phyloP scores from a whole-genome alignment of 2,113 vertebrate species.

The Caranx melampygus region DNA sequence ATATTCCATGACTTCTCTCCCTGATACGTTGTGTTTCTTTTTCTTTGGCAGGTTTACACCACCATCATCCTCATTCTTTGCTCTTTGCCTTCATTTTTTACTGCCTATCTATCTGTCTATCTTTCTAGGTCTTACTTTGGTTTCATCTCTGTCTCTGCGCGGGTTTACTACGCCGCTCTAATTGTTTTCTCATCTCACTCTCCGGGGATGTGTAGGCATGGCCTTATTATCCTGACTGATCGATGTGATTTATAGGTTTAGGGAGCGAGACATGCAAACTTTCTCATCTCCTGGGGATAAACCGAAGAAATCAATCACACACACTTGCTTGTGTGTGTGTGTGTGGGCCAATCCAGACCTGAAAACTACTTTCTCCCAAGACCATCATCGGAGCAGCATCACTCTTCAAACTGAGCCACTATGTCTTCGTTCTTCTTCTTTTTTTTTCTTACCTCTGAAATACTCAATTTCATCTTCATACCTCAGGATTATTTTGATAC shows the following conservation, averaged over 20 bases:
- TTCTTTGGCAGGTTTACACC: conserved; percentile 23
- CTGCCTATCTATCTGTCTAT: background rate
- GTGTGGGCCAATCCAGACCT: conserved; percentile 51
- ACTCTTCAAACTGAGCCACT: conserved; percentile 17
- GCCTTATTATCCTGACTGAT: conserved; percentile 71
- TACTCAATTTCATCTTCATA: conserved; percentile 7
- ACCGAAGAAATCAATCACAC: conserved; percentile 72
- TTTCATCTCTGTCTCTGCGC: conserved; percentile 2
- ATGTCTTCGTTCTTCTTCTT: background rate
- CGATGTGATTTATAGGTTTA: conserved; percentile 75
- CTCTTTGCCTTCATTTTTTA: background rate
- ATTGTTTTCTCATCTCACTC: conserved; percentile 71
- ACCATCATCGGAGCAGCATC: conserved; percentile 26
- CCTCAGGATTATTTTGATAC: background rate
- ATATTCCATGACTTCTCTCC: conserved; percentile 25
- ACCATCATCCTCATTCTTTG: conserved; percentile 17
- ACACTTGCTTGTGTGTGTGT: conserved; percentile 21
- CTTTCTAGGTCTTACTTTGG: conserved; percentile 27
- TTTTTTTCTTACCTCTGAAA: background rate
- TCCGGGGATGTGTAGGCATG: conserved; percentile 57
- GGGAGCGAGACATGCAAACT: conserved; percentile 69
- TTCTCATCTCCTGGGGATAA: conserved; percentile 71
- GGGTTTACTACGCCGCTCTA: conserved; percentile 41
- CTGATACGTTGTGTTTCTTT: conserved; percentile 1
- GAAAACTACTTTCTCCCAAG: conserved; percentile 44